These are phyloP conservation scores for Aricia artaxerxes DNA, from an alignment of 2,888 invertebrate genomes.

Conservation along the genomic window DNA sequence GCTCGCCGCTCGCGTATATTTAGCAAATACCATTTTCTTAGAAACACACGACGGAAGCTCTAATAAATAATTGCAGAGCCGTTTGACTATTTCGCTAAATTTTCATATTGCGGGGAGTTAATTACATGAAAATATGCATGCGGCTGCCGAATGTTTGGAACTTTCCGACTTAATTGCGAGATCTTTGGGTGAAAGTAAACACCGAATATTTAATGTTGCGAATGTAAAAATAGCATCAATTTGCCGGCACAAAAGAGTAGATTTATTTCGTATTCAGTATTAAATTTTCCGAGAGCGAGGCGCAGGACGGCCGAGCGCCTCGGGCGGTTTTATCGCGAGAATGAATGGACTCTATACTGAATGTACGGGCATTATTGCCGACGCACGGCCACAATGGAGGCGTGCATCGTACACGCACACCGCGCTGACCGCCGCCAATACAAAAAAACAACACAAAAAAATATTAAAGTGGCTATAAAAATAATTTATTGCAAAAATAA, in stretches of 20 bases:
- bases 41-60: conserved; percentile 73
- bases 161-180: neutral
- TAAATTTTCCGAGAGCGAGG: conserved; percentile 55
- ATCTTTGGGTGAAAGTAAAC: conserved; percentile 5
- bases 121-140: conserved; percentile 11
- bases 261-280: conserved; percentile 37
- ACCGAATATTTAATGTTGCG: conserved; percentile 3
- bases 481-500: conserved; percentile 52
- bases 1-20: conserved; percentile 61
- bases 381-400: conserved; percentile 58
- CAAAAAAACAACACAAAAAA: neutral
- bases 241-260: neutral
- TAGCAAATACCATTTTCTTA: conserved; percentile 70
- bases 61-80: conserved; percentile 45
- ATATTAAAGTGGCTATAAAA: neutral
- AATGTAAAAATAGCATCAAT: conserved; percentile 17
- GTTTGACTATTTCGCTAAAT: conserved; percentile 33
- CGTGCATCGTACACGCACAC: conserved; percentile 49
- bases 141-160: neutral
- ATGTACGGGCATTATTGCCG: conserved; percentile 69
- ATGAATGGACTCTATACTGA: conserved; percentile 75
- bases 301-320: conserved; percentile 51
- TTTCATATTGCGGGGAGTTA: conserved; percentile 5
- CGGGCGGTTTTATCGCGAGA: conserved; percentile 66
- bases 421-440: neutral